Base-by-base conservation (phyloP, 1,140 invertebrate species). In the Drosophila sproati region DNA sequence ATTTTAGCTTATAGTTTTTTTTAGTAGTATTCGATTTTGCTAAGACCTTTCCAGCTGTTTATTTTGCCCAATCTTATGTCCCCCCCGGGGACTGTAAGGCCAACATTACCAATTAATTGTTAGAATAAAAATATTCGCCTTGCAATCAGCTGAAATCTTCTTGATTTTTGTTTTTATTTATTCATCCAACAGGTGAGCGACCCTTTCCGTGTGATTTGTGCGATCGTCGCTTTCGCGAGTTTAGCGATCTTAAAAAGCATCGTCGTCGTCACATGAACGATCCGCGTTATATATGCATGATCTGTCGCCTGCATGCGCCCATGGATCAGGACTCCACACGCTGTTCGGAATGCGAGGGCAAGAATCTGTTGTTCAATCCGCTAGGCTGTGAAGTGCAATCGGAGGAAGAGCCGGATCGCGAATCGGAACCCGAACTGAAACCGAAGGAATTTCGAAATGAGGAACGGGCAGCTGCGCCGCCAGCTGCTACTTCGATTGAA, bases 251-350 rank as follows among this genome's bases (percentile, higher is more conserved):
- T 2, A 93, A 92, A 4, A 92, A 93, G 55, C 94, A 95, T 80
- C 92, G 93, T 3, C 77, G 94, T 4, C 93, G 92, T 4, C 95
- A 95, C 76, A 93, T 93, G 0, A 93, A 94, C 20, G 93, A 94
- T 64, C 92, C 93, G 12, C 94, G 94, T 5, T 96, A 95, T 86
- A 93, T 94, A 10, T 96, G 96, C 82, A 92, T 92, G 91, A 87
- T 92, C 51, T 92, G 91, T 51, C 83, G 74, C 12, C 8, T 64
- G 32, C 71, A 80, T 2, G 34, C 70, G 32, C 91, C 91, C 6
- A 68, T 63, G 56, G 78, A 81, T 41, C 79, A 91, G 69, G 91
- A 92, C 64, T 82, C 89, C 8, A 92, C 82, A 6, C 82, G 91
- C 7, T 92, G 91, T 77, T 60, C 54, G 6, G 74, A 79, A 0